Percentiles rank a stretch among this genome's conserved stretches.
Evolutionary conservation across 2,888 invertebrate species (phyloP).

Genomic region (Troilus luridus): DNA sequence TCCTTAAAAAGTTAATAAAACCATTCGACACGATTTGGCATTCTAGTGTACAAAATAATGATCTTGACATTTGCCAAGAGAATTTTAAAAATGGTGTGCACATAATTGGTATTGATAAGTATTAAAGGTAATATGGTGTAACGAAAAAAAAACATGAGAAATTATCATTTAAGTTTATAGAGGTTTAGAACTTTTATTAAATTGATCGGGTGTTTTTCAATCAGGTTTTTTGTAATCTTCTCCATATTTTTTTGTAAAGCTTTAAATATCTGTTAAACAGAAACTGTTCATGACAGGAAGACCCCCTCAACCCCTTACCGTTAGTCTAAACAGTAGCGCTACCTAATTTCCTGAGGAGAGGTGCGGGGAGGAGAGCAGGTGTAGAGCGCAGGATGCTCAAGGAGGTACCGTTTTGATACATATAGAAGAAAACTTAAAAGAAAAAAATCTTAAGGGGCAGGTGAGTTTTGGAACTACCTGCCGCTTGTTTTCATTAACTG

Average conservation of each 20-base stretch:
- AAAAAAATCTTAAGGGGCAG: conserved; percentile 7
- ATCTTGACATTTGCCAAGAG: no score
- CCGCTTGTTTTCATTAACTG: neutral
- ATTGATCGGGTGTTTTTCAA: no score
- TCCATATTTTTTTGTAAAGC: neutral
- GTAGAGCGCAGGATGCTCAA: conserved; percentile 15
- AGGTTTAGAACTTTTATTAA: no score
- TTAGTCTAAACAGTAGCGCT: conserved; percentile 3
- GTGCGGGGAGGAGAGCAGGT: conserved; percentile 7
- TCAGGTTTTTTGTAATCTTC: neutral
- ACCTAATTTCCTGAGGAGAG: conserved; percentile 23
- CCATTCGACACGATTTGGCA: no score
- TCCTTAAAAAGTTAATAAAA: no score
- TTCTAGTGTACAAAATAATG: no score
- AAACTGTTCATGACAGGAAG: neutral
- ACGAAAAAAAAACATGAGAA: no score
- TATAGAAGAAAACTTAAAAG: neutral
- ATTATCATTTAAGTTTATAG: no score
- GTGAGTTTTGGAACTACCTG: conserved; percentile 7
- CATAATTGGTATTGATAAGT: no score
- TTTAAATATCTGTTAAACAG: neutral
- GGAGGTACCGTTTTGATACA: conserved; percentile 30
- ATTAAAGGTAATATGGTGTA: no score
- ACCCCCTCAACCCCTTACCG: conserved; percentile 7
- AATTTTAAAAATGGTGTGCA: no score